These are phyloP conservation scores for Chelmon rostratus DNA, from an alignment of 2,797 vertebrate genomes.

Conservation along the genomic window DNA sequence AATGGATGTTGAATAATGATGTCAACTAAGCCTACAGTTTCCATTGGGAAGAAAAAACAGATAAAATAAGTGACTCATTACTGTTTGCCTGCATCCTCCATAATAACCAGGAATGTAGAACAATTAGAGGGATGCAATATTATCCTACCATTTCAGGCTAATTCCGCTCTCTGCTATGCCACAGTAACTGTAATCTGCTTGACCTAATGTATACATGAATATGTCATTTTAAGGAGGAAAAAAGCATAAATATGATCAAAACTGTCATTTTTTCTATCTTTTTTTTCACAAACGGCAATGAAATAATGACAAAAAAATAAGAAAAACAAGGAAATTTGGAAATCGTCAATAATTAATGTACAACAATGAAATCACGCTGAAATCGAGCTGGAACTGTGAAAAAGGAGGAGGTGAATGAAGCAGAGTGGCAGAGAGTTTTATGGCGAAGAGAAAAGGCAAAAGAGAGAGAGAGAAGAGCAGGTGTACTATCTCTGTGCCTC, in stretches of 20 bases:
- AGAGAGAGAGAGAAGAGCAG: conserved; percentile 14
- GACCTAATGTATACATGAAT: neutral
- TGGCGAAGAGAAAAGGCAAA: conserved; percentile 4
- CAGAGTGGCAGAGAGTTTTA: conserved; percentile 10
- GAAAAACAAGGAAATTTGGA: neutral
- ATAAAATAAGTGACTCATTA: neutral
- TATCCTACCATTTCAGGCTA: neutral
- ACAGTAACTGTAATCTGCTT: neutral
- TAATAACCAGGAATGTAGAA: neutral
- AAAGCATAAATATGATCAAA: neutral
- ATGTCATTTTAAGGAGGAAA: neutral
- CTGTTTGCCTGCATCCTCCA: neutral
- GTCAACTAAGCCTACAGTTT: neutral
- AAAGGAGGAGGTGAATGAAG: neutral
- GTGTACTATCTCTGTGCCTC: conserved; percentile 43
- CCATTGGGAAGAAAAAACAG: neutral
- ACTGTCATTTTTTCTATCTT: neutral
- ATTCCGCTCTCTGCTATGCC: neutral
- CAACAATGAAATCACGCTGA: neutral
- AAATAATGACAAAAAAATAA: neutral
- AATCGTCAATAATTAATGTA: too few species aligned
- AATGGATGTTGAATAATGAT: conserved; percentile 36
- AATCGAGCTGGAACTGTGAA: neutral
- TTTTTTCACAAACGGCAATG: neutral
- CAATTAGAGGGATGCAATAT: neutral